These are phyloP conservation scores for Strix aluco DNA, from an alignment of 2,113 vertebrate genomes.

Conservation along the genomic window DNA sequence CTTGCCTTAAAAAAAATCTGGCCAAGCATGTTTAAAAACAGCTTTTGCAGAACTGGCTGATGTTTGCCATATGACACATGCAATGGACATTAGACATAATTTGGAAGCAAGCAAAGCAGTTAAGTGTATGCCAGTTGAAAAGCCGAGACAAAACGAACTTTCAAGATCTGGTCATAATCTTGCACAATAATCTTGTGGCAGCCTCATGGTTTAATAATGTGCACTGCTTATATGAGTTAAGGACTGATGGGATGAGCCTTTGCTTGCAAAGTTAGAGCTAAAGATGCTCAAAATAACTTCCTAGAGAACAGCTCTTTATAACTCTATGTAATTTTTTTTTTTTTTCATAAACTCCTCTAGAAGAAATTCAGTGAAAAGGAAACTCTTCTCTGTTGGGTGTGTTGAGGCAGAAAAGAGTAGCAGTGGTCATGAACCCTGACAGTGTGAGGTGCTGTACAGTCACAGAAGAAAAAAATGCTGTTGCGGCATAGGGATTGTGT, in stretches of 20 bases:
- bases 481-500: neutral
- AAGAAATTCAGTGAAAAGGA: neutral
- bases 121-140: neutral
- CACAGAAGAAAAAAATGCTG: neutral
- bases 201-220: neutral
- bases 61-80: constrained; percentile 50
- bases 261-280: neutral
- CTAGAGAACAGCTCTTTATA: neutral
- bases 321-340: neutral
- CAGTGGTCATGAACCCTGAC: neutral
- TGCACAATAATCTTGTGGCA: neutral
- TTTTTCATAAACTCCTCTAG: neutral
- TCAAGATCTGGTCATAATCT: constrained; percentile 2
- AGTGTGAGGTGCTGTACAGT: neutral
- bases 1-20: neutral
- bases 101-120: constrained; percentile 12
- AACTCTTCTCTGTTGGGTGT: neutral
- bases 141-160: neutral
- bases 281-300: neutral
- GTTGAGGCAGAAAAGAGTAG: neutral
- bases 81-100: constrained; percentile 8
- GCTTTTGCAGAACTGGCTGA: constrained; percentile 15
- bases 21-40: constrained; percentile 13
- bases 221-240: neutral
- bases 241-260: neutral